phyloP scores from a whole-genome alignment of 2,797 vertebrate species.

The Prunella strophiata region DNA sequence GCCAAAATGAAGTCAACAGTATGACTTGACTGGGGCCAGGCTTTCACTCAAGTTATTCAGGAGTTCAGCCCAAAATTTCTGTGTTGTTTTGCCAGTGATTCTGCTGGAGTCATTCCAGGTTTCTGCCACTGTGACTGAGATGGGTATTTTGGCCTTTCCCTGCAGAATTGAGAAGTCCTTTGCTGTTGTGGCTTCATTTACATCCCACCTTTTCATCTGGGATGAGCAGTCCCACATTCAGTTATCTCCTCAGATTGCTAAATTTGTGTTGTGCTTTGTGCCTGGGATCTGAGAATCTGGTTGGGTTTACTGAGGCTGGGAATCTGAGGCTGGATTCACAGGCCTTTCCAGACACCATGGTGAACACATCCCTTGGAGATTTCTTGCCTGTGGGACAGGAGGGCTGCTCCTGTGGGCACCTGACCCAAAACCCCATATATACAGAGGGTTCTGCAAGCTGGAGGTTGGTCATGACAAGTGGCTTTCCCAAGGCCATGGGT shows the following conservation, averaged over 20 bases:
- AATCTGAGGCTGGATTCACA: neutral
- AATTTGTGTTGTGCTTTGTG: rapidly evolving
- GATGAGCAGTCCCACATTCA: neutral
- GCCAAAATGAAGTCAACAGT: neutral
- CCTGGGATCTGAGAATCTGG: neutral
- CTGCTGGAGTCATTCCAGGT: neutral
- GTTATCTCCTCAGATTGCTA: neutral
- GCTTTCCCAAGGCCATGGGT: neutral
- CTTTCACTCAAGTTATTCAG: neutral
- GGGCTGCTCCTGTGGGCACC: neutral
- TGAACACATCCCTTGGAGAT: neutral
- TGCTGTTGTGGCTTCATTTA: neutral
- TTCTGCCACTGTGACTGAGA: neutral
- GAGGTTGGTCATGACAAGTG: neutral
- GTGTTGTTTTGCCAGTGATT: neutral
- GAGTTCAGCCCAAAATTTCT: neutral
- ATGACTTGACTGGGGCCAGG: neutral
- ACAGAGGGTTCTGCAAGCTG: neutral
- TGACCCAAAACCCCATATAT: neutral
- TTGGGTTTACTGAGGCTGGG: neutral
- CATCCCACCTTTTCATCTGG: neutral
- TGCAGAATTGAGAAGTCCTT: neutral
- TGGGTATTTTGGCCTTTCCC: neutral
- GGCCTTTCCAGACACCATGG: neutral
- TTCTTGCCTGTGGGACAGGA: neutral